Conservation (phyloP, 2,113 vertebrate genomes). For the Ictalurus furcatus region DNA sequence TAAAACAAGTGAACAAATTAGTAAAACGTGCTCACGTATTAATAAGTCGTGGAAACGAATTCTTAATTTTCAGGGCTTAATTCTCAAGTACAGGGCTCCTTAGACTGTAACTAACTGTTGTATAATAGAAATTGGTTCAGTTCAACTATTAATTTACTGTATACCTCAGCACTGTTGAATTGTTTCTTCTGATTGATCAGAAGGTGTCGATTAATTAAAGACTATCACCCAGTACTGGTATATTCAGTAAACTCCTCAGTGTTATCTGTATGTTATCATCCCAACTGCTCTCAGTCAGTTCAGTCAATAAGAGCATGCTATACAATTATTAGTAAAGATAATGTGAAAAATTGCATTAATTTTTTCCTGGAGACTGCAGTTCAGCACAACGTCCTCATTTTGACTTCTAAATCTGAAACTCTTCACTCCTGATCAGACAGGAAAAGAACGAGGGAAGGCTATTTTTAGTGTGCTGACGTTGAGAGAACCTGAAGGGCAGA, state of each 20-base stretch:
- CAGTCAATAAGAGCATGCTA: background rate
- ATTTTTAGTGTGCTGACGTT: constrained; percentile 21
- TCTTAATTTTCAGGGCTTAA: too few relatives aligned
- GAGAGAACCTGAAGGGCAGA: background rate
- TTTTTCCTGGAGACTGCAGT: background rate
- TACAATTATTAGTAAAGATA: background rate
- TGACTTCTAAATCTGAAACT: background rate
- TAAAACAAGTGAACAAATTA: too few relatives aligned
- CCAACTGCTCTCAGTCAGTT: background rate
- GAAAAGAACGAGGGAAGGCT: background rate
- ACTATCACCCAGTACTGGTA: too few relatives aligned
- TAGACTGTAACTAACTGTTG: background rate
- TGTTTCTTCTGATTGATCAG: background rate
- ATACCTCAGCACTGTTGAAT: background rate
- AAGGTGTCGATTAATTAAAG: background rate
- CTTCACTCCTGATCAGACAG: constrained; percentile 1
- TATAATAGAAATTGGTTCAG: background rate
- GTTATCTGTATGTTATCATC: background rate
- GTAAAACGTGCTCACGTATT: too few relatives aligned
- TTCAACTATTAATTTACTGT: background rate
- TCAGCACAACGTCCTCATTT: background rate
- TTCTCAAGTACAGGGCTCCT: too few relatives aligned
- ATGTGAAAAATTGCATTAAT: background rate
- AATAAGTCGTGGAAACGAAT: too few relatives aligned
- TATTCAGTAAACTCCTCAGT: background rate